Base-by-base conservation (phyloP, 2,888 invertebrate genomes). In the Lomographa bimaculata region DNA sequence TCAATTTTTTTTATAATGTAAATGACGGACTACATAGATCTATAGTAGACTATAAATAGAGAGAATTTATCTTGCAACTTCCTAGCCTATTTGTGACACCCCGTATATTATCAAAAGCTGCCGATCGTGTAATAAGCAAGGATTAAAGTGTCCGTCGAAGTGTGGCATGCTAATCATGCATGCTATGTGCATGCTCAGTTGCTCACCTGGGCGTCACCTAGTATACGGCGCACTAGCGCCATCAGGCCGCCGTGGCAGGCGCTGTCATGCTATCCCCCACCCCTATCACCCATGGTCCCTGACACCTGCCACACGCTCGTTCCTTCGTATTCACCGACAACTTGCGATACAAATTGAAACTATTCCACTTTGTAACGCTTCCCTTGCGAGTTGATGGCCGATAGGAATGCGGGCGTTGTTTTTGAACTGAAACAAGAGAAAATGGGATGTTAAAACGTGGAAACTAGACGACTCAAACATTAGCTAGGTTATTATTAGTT, bases 221-320 rank as follows among this genome's bases (percentile, higher is more conserved):
- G 91, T 82, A 96, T 94, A 76, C 94, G 93, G 87, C 95, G 93
- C 93, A 96, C 95, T 89, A 96, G 93, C 89, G 94, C 94, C 94
- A 95, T 93, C 90, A 94, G 93, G 91, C 94, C 91, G 91, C 92
- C 90, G 86, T 92, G 90, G 83, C 86, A 66, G 73, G 77, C 74
- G 84, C 79, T 77, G 78, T 83, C 90, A 85, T 90, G 89, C 80
- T 91, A 91, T 60, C 90, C 90, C 62, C 82, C 84, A 38, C 74
- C 76, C n/a, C n/a, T n/a, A 30, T 69, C 78, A 42, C 65, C 58
- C 80, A 79, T 84, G 57, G 64, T 73, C 53, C 49, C 60, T 56
- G 50, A 59, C 77, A 66, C 71, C 70, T 64, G 63, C 58, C 65
- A 64, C 68, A 45, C 57, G 54, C 64, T 58, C 57, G 53, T 59